These are phyloP conservation scores for Campaea margaritaria DNA, from an alignment of 2,888 invertebrate species.

Conservation along the genomic window DNA sequence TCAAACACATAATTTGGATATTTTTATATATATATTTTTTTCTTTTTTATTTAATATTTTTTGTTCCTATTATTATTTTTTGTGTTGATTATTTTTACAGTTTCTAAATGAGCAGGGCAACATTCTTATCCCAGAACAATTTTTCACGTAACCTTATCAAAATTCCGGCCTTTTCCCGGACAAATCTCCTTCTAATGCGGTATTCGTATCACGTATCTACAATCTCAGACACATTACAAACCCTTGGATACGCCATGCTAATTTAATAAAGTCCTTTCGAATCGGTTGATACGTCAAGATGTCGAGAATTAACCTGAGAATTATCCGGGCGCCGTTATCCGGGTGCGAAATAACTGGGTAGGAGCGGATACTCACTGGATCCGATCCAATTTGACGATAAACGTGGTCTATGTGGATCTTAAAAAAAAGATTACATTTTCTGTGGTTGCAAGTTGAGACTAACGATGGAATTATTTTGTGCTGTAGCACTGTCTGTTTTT, in stretches of 20 bases:
- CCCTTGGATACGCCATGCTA: constrained; percentile 32
- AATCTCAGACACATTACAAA: constrained; percentile 43
- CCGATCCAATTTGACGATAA: not conserved
- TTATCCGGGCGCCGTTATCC: constrained; percentile 26
- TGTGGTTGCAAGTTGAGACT: no score
- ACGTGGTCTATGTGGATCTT: no score
- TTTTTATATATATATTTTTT: no score
- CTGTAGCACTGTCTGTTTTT: no score
- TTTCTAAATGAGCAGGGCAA: no score
- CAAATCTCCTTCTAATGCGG: constrained; percentile 25
- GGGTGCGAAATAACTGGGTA: constrained; percentile 16
- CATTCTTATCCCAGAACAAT: no score
- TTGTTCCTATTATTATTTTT: no score
- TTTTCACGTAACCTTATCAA: not conserved
- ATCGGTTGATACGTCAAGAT: constrained; percentile 39
- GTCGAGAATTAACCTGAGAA: constrained; percentile 36
- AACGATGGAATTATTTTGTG: no score
- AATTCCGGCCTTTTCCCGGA: not conserved
- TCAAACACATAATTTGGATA: no score
- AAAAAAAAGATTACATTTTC: no score
- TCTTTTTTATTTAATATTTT: no score
- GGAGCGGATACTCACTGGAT: constrained; percentile 1
- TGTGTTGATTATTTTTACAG: not conserved
- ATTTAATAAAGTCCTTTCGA: constrained; percentile 35
- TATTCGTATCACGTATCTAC: constrained; percentile 42